Percentiles rank a stretch among this genome's conserved stretches.
Evolutionary conservation across 2,888 invertebrate genomes (phyloP).

Genomic region (Spodoptera littoralis): DNA sequence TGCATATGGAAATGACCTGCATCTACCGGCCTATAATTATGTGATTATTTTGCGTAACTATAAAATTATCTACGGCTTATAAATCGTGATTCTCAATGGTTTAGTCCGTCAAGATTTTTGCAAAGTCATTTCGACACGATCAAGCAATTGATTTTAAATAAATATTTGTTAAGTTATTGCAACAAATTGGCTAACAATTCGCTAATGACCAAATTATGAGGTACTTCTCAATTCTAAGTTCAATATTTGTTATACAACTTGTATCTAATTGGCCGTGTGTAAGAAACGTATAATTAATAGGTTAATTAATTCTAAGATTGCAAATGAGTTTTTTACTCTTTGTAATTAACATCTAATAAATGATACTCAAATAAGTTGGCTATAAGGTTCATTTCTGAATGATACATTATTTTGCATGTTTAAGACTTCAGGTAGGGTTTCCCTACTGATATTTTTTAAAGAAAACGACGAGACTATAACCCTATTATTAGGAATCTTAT

Average conservation of each 20-base stretch:
- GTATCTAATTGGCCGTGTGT: conserved; percentile 13
- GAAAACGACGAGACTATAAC: conserved; percentile 52
- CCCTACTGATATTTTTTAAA: conserved; percentile 50
- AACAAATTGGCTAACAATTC: conserved; percentile 36
- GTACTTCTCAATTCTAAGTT: conserved; percentile 6
- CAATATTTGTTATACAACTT: conserved; percentile 15
- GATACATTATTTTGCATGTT: too few species aligned
- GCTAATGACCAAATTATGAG: conserved; percentile 32
- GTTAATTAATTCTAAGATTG: too few species aligned
- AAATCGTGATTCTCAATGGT: conserved; percentile 24
- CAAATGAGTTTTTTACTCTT: too few species aligned
- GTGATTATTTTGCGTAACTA: too few species aligned
- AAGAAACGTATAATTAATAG: too few species aligned
- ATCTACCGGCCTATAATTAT: too few species aligned
- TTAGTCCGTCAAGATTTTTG: conserved; percentile 64
- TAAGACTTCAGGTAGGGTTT: conserved; percentile 10
- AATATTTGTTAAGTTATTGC: conserved; percentile 56
- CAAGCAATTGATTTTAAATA: conserved; percentile 61
- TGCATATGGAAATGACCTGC: too few species aligned
- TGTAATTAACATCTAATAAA: too few species aligned
- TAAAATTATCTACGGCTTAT: neutral
- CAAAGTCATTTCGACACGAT: conserved; percentile 36
- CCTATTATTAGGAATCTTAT: conserved; percentile 65
- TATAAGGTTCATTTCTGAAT: too few species aligned
- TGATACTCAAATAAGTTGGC: too few species aligned